Evolutionary conservation across 2,113 vertebrate genomes (phyloP), one percentile per base, ranked within the genome.

Genomic region (Opisthocomus hoazin): DNA sequence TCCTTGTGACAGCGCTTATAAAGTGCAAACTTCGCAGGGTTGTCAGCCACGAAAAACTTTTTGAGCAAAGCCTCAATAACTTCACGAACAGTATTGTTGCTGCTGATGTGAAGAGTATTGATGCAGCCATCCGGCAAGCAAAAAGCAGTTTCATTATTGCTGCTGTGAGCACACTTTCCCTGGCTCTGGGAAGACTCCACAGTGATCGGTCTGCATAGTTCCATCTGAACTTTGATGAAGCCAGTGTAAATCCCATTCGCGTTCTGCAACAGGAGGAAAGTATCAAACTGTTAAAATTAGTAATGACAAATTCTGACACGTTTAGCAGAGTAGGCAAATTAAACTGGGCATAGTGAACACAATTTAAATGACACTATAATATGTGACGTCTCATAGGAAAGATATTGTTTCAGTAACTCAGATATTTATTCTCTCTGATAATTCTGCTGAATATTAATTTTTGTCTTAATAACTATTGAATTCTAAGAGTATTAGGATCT

Each of bases 141-240:
- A 90, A 99, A 99, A 5, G 99, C 98, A 81, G 98, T 98, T 84
- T 98, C 96, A 7, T 87, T 94, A 23, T 71, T 91, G 90, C 94
- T 93, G 70, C 94, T 93, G 70, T 71, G 96, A 87, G 96, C 94
- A 7, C 83, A 93, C 5, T 89, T 97, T 2, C 97, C 94, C 36
- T 94, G 94, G 84, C 65, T 91, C 86, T 84, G 63, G 43, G 97
- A 90, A 23, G 95, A 92, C 68, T 98, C 98, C 82, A 99, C 97
- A 34, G 98, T 99, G 97, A 99, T 98, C 1, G 99, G 98, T 95
- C 98, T 98, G 98, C 98, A 97, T 78, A 99, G 97, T 79, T 99
- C 99, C 98, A 99, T 96, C 98, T 99, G 99, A 48, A 99, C 99
- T 92, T 99, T 99, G 96, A 99, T 99, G 98, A 99, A 99, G 90